Evolutionary conservation across 1,140 invertebrate genomes (phyloP), one percentile per base, ranked within the genome.

Genomic region (Nasonia longicornis): DNA sequence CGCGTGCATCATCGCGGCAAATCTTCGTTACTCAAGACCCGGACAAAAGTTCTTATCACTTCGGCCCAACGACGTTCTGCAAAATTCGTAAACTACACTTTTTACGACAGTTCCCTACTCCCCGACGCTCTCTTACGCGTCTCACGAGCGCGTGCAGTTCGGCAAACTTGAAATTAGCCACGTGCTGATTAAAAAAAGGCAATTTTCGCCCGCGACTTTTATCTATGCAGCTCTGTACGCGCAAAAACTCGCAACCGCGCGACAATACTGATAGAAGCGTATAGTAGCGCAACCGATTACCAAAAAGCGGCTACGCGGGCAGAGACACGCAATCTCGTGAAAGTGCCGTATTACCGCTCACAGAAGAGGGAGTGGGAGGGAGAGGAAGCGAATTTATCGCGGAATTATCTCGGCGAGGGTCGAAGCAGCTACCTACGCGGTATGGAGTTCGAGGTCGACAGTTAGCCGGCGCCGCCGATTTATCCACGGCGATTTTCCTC

Each of bases 111-210:
- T 52, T 22, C 20, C 42, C n/a, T 8, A 20, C 12, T 42, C 45
- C 72, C 77, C 26, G 35, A 52, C 14, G 16, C 14, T 58, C 6
- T 58, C 29, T 45, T 48, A 31, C 63, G 48, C 10, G 38, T 66
- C 29, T 42, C 20, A 29, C 3, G 71, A 20, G n/a, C 66, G 4
- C 14, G 52, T 31, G 7, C 38, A 29, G 35, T 58, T 69, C 22
- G 0, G 75, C 38, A 73, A 82, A 82, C 66, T 82, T 82, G 64
- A 73, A 82, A 82, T 82, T 82, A 82, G 80, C 35, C 67, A 2
- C 20, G 58, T n/a, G 45, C 77, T 82, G 80, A 82, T 82, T 82
- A 82, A 82, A 82, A 82, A 52, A 16, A 64, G 71, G 1, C n/a
- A 69, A 80, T 80, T 80, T 80, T 74, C 79, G 52, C 72, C 71